Evolutionary conservation across 2,113 vertebrate genomes (phyloP).

Genomic region (Sminthopsis crassicaudata): DNA sequence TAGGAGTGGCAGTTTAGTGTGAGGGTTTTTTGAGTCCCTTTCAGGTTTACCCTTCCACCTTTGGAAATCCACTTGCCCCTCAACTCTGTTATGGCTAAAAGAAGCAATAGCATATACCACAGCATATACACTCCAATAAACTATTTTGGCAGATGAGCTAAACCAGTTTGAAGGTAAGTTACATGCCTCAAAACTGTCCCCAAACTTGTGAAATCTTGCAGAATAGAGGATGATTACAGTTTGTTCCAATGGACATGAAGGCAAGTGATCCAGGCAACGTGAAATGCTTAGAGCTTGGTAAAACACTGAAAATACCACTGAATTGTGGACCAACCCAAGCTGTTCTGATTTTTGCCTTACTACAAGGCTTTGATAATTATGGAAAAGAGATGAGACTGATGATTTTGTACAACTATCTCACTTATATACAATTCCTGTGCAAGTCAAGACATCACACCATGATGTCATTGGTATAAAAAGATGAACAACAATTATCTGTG

Average conservation of each 20-base stretch:
- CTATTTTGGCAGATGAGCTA: background rate
- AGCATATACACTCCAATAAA: background rate
- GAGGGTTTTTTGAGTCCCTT: background rate
- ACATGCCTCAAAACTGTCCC: background rate
- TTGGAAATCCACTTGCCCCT: background rate
- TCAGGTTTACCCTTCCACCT: background rate
- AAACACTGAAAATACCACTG: background rate
- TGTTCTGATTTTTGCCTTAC: background rate
- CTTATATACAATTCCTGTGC: background rate
- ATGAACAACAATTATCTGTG: background rate
- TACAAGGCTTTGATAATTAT: background rate
- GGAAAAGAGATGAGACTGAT: background rate
- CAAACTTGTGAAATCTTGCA: background rate
- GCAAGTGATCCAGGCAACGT: background rate
- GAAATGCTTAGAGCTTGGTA: background rate
- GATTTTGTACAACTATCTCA: background rate
- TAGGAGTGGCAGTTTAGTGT: fast-evolving
- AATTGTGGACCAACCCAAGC: background rate
- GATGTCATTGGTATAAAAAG: background rate
- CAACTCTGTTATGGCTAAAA: background rate
- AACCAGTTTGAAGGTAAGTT: background rate
- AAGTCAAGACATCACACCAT: background rate
- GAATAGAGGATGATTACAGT: background rate
- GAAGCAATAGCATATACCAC: too few species aligned
- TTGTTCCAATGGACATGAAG: background rate